A percentile compares a stretch with the other conserved stretches of the same genome.
Conservation (phyloP, 2,113 vertebrate genomes). For the Paedocypris sp. region DNA sequence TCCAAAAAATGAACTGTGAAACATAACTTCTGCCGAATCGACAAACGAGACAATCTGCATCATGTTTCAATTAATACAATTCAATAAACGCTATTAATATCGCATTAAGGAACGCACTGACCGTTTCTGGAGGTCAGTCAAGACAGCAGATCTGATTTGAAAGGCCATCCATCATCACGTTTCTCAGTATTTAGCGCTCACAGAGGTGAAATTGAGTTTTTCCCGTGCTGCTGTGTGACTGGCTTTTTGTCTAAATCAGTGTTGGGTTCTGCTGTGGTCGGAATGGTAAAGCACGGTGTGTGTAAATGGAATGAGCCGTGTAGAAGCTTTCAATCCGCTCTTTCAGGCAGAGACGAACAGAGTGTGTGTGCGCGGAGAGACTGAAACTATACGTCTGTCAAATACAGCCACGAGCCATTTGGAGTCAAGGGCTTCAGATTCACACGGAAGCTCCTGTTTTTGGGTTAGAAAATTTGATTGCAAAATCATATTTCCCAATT, state of each 20-base stretch:
- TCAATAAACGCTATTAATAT: background rate
- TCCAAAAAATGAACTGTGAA: slow-evolving; percentile 2
- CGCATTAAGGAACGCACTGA: background rate
- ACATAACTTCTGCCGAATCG: background rate
- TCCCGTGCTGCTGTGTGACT: slow-evolving; percentile 17
- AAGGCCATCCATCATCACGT: slow-evolving; percentile 18
- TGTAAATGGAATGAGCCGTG: background rate
- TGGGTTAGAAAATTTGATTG: background rate
- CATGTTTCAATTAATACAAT: background rate
- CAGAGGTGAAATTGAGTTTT: slow-evolving; percentile 17
- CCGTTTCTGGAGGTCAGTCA: slow-evolving; percentile 12
- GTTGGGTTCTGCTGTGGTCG: slow-evolving; percentile 4
- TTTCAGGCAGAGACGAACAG: background rate
- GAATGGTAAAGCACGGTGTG: slow-evolving; percentile 5
- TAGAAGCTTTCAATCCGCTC: slow-evolving; percentile 1
- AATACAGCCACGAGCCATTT: background rate
- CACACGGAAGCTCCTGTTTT: background rate
- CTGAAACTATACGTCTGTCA: background rate
- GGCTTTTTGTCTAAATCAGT: slow-evolving; percentile 5
- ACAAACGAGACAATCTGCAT: background rate
- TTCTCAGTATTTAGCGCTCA: background rate
- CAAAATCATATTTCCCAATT: too few relatives aligned
- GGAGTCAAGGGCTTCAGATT: background rate
- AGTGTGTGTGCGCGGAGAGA: background rate
- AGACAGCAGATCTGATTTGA: slow-evolving; percentile 10